phyloP scores from a whole-genome alignment of 2,797 vertebrate genomes.

The Mico argentatus region DNA sequence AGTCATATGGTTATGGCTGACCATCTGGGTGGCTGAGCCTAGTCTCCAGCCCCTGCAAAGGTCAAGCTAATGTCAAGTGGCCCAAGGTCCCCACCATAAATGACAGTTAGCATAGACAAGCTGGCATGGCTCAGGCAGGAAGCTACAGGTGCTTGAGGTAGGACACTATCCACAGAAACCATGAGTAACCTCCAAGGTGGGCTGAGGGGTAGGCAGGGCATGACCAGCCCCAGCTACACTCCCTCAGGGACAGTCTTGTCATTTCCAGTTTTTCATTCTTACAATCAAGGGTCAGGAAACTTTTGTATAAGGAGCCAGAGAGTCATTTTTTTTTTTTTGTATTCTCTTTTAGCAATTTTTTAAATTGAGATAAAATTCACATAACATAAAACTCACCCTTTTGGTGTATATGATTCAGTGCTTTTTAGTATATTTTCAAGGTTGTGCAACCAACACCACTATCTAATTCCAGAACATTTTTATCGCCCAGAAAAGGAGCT shows the following conservation, averaged over 20 bases:
- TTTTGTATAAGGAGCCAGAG: background rate
- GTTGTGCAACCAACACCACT: background rate
- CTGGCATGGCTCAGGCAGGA: background rate
- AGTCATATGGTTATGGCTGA: background rate
- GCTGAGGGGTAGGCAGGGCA: background rate
- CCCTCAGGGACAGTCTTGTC: background rate
- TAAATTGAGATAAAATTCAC: background rate
- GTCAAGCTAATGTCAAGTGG: background rate
- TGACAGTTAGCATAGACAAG: background rate
- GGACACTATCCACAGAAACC: background rate
- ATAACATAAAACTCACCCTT: background rate
- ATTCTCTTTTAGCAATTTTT: background rate
- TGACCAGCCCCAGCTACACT: background rate
- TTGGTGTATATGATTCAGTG: background rate
- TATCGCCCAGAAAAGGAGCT: background rate
- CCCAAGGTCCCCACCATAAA: background rate
- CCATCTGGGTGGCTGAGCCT: background rate
- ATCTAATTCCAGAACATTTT: background rate
- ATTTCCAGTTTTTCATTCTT: background rate
- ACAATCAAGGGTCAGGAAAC: background rate
- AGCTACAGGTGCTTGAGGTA: background rate
- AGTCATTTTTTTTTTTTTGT: background rate
- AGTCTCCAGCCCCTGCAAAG: background rate
- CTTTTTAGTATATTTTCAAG: background rate
- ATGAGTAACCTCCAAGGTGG: background rate